Percentiles rank a stretch among this genome's conserved stretches.
These are phyloP conservation scores for Conomelus anceps DNA, from an alignment of 2,888 invertebrate genomes.

Conservation along the genomic window DNA sequence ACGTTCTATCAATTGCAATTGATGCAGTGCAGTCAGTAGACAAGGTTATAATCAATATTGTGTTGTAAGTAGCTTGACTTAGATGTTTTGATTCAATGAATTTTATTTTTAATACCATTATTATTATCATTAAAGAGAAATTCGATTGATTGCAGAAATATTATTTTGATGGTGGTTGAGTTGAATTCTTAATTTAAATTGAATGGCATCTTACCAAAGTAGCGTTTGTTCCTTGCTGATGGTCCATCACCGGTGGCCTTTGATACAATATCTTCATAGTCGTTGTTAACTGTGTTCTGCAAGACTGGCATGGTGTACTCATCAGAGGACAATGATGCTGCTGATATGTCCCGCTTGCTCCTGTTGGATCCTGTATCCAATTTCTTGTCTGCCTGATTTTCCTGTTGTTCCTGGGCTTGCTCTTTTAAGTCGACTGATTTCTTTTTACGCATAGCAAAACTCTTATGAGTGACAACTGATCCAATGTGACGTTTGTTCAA, in stretches of 20 bases:
- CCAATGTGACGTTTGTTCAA: slow-evolving; percentile 17
- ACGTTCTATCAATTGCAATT: too few relatives aligned
- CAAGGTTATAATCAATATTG: too few relatives aligned
- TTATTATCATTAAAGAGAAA: too few relatives aligned
- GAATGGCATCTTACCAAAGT: slow-evolving; percentile 30
- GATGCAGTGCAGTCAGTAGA: too few relatives aligned
- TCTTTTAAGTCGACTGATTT: slow-evolving; percentile 22
- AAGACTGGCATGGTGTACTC: slow-evolving; percentile 26
- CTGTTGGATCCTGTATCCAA: slow-evolving; percentile 13
- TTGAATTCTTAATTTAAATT: neutral
- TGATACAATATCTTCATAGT: slow-evolving; percentile 20
- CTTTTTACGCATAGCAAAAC: slow-evolving; percentile 24
- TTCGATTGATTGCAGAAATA: too few relatives aligned
- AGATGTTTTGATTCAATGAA: too few relatives aligned
- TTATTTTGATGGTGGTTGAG: too few relatives aligned
- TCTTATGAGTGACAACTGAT: slow-evolving; percentile 19
- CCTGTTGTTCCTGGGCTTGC: slow-evolving; percentile 13
- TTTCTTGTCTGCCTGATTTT: slow-evolving; percentile 21
- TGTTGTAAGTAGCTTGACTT: too few relatives aligned
- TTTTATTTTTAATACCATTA: too few relatives aligned
- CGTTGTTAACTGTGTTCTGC: slow-evolving; percentile 22
- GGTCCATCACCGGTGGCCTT: slow-evolving; percentile 21
- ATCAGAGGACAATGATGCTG: slow-evolving; percentile 17
- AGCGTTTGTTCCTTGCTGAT: slow-evolving; percentile 30
- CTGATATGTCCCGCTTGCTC: slow-evolving; percentile 29